Base-by-base conservation (phyloP, 2,797 vertebrate genomes). In the Falco cherrug region DNA sequence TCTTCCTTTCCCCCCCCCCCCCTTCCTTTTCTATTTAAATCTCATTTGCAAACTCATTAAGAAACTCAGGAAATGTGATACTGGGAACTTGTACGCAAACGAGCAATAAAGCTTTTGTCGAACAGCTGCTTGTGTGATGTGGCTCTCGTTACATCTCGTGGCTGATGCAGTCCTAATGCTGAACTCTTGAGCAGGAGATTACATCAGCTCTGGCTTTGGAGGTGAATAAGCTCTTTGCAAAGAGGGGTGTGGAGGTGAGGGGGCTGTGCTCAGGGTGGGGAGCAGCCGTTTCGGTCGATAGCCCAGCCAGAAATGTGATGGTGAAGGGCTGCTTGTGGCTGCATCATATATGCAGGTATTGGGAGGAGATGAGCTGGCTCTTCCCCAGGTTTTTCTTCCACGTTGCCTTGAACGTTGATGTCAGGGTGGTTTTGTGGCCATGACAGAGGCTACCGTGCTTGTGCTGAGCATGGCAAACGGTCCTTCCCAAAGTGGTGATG, bases 21-120 rank as follows among this genome's bases (percentile, higher is more conserved):
- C 26, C 24, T 74, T 90, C 31, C 43, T 78, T 94, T 94, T 88
- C 91, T 96, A 93, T 96, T 96, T 78, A 89, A 95, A 96, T 97
- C 96, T 96, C 95, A 93, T 97, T 95, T 95, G 95, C 35, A 90
- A 89, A 86, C 93, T 97, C 96, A 91, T 97, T 97, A 97, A 94
- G 94, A 56, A 94, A 94, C 94, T 90, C 76, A 85, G 92, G 96
- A 96, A 97, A 94, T 97, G 96, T 15, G 85, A 89, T 92, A 81
- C 92, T 95, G 95, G 94, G 95, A 91, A 31, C 91, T 95, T 16
- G 1, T 93, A 96, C 9, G 53, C 94, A 95, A 96, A 94, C 67
- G 60, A 93, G 96, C 96, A 97, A 96, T 97, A 97, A 97, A 96
- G 96, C 95, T 91, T 96, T 91, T 95, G 96, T 94, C 2, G 96